Percentiles rank a stretch among this genome's conserved stretches.
Conservation (phyloP, 1,140 invertebrate species). For the Prorops nasuta region DNA sequence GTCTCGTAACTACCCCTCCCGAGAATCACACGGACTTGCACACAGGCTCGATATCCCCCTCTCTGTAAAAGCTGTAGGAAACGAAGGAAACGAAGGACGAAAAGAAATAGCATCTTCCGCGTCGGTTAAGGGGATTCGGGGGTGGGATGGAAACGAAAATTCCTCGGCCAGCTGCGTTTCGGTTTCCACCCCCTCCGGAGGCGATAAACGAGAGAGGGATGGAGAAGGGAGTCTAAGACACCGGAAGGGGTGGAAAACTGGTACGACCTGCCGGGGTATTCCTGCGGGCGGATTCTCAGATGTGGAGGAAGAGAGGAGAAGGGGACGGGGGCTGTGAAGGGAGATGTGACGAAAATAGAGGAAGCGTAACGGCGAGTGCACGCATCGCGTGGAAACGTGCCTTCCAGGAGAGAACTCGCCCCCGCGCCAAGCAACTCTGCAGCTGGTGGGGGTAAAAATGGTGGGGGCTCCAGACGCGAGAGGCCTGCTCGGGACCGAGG, state of each 20-base stretch:
- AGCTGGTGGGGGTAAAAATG: background rate
- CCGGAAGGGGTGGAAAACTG: slow-evolving; percentile 1
- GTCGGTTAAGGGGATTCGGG: background rate
- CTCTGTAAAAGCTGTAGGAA: slow-evolving; percentile 4
- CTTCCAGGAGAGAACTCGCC: slow-evolving; percentile 32
- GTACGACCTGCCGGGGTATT: background rate
- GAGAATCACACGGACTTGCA: slow-evolving; percentile 5
- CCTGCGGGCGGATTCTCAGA: background rate
- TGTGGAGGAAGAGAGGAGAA: background rate
- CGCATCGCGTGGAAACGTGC: slow-evolving; percentile 43
- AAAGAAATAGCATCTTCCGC: slow-evolving; percentile 5
- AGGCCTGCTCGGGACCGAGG: slow-evolving; percentile 11
- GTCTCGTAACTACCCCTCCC: slow-evolving; percentile 13
- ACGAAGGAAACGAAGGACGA: slow-evolving; percentile 15
- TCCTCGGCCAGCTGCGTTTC: slow-evolving; percentile 34
- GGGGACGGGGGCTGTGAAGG: too few relatives aligned
- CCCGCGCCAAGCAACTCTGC: slow-evolving; percentile 28
- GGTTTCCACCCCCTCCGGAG: too few relatives aligned
- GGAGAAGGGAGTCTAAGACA: background rate
- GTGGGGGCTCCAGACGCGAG: slow-evolving; percentile 8
- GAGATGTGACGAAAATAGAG: slow-evolving; percentile 30
- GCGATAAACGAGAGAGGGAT: slow-evolving; percentile 12
- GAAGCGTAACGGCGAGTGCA: slow-evolving; percentile 43
- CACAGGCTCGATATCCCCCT: slow-evolving; percentile 3
- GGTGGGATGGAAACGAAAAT: slow-evolving; percentile 21